These are phyloP conservation scores for Engystomops pustulosus DNA, from an alignment of 2,113 vertebrate species.

Conservation along the genomic window DNA sequence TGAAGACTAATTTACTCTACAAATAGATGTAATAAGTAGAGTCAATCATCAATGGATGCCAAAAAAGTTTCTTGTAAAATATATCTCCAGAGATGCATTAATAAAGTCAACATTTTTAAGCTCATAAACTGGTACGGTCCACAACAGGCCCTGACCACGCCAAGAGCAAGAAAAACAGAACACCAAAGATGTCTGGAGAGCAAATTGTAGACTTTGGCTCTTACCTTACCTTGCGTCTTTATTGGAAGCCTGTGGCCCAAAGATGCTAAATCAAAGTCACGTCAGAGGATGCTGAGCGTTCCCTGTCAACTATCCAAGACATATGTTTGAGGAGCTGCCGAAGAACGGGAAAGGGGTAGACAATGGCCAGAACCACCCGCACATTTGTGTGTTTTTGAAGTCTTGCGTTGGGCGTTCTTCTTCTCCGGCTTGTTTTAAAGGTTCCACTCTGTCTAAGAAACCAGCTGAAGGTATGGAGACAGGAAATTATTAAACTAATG, in stretches of 20 bases:
- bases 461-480: slow-evolving; percentile 64
- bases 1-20: neutral
- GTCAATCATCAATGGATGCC: neutral
- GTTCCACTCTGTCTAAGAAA: slow-evolving; percentile 53
- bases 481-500: slow-evolving; percentile 76
- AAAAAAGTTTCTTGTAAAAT: slow-evolving; percentile 25
- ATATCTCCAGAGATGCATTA: slow-evolving; percentile 9
- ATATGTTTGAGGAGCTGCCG: slow-evolving; percentile 8
- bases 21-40: neutral
- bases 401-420: slow-evolving; percentile 9
- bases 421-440: slow-evolving; percentile 35
- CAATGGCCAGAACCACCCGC: slow-evolving; percentile 47
- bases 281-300: neutral
- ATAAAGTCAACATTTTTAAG: slow-evolving; percentile 41
- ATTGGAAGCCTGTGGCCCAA: slow-evolving; percentile 40
- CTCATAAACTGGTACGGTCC: slow-evolving; percentile 19
- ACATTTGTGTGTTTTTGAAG: slow-evolving; percentile 59
- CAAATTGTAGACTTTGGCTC: slow-evolving; percentile 45
- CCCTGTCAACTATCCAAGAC: slow-evolving; percentile 8
- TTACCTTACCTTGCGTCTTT: slow-evolving; percentile 14
- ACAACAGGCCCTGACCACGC: slow-evolving; percentile 6
- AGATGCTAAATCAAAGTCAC: slow-evolving; percentile 37
- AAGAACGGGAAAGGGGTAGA: slow-evolving; percentile 19
- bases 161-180: slow-evolving; percentile 43
- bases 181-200: slow-evolving; percentile 54